Conservation (phyloP, 2,888 invertebrate genomes). For the Electrophaes corylata region DNA sequence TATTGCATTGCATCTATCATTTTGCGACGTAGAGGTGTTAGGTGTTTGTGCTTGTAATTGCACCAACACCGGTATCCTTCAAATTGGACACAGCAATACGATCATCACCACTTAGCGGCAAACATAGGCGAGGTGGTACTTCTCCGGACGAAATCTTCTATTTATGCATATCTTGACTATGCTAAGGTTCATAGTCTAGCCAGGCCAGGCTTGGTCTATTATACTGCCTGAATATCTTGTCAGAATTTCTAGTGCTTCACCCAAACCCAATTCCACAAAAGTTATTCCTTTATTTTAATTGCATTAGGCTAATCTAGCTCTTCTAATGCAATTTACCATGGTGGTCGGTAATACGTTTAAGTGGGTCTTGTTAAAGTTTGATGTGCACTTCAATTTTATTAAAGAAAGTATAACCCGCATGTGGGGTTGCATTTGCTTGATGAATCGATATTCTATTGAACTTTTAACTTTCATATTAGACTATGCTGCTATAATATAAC, state of each 20-base stretch:
- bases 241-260: constrained; percentile 21
- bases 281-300: constrained; percentile 29
- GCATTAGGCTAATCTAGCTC: constrained; percentile 38
- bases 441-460: constrained; percentile 29
- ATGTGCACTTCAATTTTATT: constrained; percentile 52
- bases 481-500: neutral
- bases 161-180: neutral
- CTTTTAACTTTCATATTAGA: neutral
- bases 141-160: no score
- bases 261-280: constrained; percentile 20
- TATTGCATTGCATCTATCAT: neutral
- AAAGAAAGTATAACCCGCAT: constrained; percentile 47
- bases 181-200: neutral
- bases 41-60: no score
- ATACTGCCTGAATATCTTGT: neutral
- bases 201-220: neutral
- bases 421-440: constrained; percentile 64
- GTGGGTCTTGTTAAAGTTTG: constrained; percentile 52
- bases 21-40: neutral
- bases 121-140: no score
- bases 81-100: neutral
- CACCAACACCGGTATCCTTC: neutral
- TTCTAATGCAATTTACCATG: constrained; percentile 49
- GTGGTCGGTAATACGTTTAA: constrained; percentile 50
- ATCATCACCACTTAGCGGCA: no score